Evolutionary conservation across 2,888 invertebrate species (phyloP), one percentile per base, ranked within the genome.

Genomic region (Sinotaia quadrata): DNA sequence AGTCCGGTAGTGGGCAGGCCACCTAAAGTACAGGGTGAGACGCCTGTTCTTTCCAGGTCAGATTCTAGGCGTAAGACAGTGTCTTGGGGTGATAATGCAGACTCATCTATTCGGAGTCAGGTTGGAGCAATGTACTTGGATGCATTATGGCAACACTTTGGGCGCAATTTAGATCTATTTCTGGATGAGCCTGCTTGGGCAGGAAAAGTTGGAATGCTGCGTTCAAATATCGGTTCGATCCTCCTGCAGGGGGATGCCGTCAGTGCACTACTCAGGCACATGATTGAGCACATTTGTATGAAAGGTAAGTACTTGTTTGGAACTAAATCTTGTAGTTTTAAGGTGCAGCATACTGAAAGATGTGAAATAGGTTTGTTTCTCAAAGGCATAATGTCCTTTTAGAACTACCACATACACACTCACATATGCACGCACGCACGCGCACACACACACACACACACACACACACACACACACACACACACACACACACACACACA

Each of bases 21-120:
- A 2, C 74, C 74, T 31, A 67, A 60, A 37, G 67, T 65, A 31
- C 72, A 70, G 29, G 72, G 72, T 41, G 83, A 83, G 52, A 81
- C 82, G 0, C 82, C 81, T 4, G 84, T 83, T 18, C 73, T 84
- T 41, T 81, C 81, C 10, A 71, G 84, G 24, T 71, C 76, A 27
- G 85, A 85, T 70, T 82, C 84, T 1, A 78, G 83, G 54, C 75
- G 84, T 15, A 86, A 86, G 66, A 82, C 85, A 36, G 87, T 87
- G 21, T 85, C 87, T 4, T 87, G 87, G 87, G 85, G 86, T 4
- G 87, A 87, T 69, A 81, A 84, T 41, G 84, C 80, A 12, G 84
- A 87, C 61, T 78, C 78, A 36, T 80, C 83, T 12, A 81, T 85
- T 29, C 79, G 82, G 33, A 75, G 78, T 51, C 83, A 85, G 67